Evolutionary conservation across 2,888 invertebrate species (phyloP).

Genomic region (Ophion costatus): DNA sequence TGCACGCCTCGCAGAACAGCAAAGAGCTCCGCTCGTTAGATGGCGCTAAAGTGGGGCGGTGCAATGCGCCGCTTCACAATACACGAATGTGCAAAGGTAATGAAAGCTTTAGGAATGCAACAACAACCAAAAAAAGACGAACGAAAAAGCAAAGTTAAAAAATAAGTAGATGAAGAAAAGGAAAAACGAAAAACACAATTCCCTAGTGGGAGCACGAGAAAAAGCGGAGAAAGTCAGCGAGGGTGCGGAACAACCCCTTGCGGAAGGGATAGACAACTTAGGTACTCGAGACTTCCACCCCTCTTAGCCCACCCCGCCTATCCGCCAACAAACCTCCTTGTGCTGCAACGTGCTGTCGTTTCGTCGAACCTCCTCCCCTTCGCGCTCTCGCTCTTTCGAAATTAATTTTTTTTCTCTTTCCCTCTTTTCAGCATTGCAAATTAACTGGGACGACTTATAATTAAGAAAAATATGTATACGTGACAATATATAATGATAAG

Average conservation of each 20-base stretch:
- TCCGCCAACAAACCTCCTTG: slow-evolving; percentile 3
- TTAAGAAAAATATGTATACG: too few relatives aligned
- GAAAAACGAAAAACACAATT: slow-evolving; percentile 18
- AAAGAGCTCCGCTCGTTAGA: slow-evolving; percentile 12
- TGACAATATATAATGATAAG: too few relatives aligned
- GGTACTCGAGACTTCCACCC: slow-evolving; percentile 75
- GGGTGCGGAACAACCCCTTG: slow-evolving; percentile 49
- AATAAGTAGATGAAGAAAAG: slow-evolving; percentile 42
- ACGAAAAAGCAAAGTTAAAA: slow-evolving; percentile 38
- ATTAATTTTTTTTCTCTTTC: slow-evolving; percentile 24
- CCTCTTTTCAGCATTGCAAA: too few relatives aligned
- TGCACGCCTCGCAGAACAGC: slow-evolving; percentile 10
- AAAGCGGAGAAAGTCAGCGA: slow-evolving; percentile 55
- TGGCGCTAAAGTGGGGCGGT: slow-evolving; percentile 21
- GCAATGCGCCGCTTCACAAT: neutral
- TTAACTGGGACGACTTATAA: too few relatives aligned
- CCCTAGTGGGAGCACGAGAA: slow-evolving; percentile 40
- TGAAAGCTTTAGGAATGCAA: slow-evolving; percentile 22
- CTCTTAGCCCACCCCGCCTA: slow-evolving; percentile 69
- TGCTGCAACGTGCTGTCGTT: slow-evolving; percentile 24
- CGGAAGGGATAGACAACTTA: slow-evolving; percentile 67
- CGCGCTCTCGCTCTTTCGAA: slow-evolving; percentile 36
- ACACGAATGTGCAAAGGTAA: slow-evolving; percentile 6
- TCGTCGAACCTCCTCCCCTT: slow-evolving; percentile 16
- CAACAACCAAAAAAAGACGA: slow-evolving; percentile 6